Evolutionary conservation across 2,113 vertebrate species (phyloP).

Genomic region (Lophius piscatorius): DNA sequence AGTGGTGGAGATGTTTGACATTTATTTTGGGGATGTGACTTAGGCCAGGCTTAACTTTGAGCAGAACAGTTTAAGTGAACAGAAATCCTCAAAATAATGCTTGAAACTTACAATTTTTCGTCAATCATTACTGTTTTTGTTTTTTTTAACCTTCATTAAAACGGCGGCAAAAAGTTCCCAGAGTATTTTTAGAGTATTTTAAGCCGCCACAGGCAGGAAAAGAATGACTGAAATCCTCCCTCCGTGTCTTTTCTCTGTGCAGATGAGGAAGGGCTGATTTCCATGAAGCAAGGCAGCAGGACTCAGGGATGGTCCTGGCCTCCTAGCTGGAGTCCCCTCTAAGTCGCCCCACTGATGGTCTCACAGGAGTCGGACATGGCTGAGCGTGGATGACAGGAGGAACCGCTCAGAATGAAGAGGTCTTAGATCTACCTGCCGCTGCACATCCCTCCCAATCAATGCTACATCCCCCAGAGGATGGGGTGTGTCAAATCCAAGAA

Average conservation of each 20-base stretch:
- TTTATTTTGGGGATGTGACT: too few species aligned
- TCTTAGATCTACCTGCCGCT: not conserved
- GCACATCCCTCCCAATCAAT: constrained; percentile 42
- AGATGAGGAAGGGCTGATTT: constrained; percentile 42
- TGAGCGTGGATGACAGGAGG: constrained; percentile 39
- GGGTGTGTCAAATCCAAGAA: constrained; percentile 96
- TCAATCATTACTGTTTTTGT: too few species aligned
- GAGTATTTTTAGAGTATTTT: too few species aligned
- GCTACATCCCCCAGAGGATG: constrained; percentile 80
- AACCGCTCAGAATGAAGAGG: not conserved
- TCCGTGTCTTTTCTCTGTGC: constrained; percentile 28
- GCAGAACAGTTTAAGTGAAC: too few species aligned
- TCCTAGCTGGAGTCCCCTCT: constrained; percentile 62
- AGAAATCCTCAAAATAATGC: too few species aligned
- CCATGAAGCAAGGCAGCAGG: constrained; percentile 11
- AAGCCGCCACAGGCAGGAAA: too few species aligned
- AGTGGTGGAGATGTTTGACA: too few species aligned
- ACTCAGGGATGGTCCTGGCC: constrained; percentile 68
- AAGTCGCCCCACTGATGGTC: not conserved
- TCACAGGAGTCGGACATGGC: too few species aligned
- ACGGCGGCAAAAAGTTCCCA: too few species aligned
- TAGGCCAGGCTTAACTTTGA: too few species aligned
- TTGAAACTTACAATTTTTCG: too few species aligned
- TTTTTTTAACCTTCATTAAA: too few species aligned
- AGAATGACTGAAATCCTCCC: constrained; percentile 48